Evolutionary conservation across 2,797 vertebrate species (phyloP).

Genomic region (Siniperca scherzeri): DNA sequence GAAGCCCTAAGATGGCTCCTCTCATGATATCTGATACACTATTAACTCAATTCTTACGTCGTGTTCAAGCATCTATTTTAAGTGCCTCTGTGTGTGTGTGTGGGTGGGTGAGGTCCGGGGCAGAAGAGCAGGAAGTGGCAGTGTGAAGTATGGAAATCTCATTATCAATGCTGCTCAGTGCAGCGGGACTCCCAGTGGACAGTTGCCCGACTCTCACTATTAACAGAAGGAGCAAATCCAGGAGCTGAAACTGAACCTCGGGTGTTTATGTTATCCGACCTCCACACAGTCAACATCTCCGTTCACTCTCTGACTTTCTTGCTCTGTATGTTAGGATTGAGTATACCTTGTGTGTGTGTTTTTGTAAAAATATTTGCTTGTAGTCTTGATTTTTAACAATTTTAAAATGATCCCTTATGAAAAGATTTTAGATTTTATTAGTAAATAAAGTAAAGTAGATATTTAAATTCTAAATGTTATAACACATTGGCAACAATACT

Average conservation of each 20-base stretch:
- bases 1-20: constrained; percentile 1
- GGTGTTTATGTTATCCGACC: constrained; percentile 18
- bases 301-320: background rate
- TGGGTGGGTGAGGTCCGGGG: constrained; percentile 15
- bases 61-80: constrained; percentile 53
- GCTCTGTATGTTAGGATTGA: background rate
- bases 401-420: background rate
- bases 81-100: constrained; percentile 42
- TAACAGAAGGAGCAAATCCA: constrained; percentile 35
- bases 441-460: background rate
- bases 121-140: constrained; percentile 54
- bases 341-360: background rate
- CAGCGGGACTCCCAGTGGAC: constrained; percentile 18
- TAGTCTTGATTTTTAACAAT: background rate
- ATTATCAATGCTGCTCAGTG: constrained; percentile 44
- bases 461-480: background rate
- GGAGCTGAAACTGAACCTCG: constrained; percentile 41
- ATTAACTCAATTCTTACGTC: constrained; percentile 40
- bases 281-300: background rate
- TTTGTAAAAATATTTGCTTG: too few relatives aligned
- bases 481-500: too few relatives aligned
- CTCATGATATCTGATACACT: constrained; percentile 44
- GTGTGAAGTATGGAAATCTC: constrained; percentile 60
- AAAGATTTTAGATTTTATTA: background rate
- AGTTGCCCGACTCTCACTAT: constrained; percentile 32